Evolutionary conservation across 2,888 invertebrate genomes (phyloP), one percentile per base, ranked within the genome.

Genomic region (Neoaliturus tenellus): DNA sequence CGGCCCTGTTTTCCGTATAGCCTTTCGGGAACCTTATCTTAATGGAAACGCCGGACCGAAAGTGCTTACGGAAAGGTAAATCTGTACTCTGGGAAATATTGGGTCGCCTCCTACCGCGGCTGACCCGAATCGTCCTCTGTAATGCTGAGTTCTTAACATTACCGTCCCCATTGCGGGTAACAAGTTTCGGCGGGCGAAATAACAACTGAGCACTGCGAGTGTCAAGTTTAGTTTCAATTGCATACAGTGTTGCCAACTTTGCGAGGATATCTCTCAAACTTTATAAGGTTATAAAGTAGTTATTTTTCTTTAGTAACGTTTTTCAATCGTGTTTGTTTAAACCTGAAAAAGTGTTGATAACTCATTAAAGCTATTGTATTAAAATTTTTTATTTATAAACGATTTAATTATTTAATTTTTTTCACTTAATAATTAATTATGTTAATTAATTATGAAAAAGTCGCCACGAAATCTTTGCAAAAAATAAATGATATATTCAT

Each of bases 21-120:
- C 62, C 62, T 62, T 62, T 62, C 62, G 62, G 62, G 62, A 62
- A 71, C 71, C 75, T 75, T 75, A 75, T 48, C 75, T 75, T 75
- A 75, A 75, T 75, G 75, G 75, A 75, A 44, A 75, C 17, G 44
- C 75, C 28, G n/a, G 41, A 28, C 39, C 28, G 39, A 39, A 41
- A 41, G 41, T 71, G 23, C 39, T 71, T 39, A 71, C 41, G 71
- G 71, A 71, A 71, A 41, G 71, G 71, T 39, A 41, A 71, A 71
- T 23, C 39, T 71, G 71, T 39, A 39, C 71, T 39, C 41, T 71
- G 75, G 39, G 48, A 48, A 75, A 75, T 44, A 75, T 41, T 28
- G 75, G 25, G 44, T 5, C 28, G 2, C 75, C 48, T 28, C 75
- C 48, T 31, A 28, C 48, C 10, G 28, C 20, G 48, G 75, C 75